Conservation (phyloP, 2,888 invertebrate genomes). For the Caenorhabditis parvicauda region DNA sequence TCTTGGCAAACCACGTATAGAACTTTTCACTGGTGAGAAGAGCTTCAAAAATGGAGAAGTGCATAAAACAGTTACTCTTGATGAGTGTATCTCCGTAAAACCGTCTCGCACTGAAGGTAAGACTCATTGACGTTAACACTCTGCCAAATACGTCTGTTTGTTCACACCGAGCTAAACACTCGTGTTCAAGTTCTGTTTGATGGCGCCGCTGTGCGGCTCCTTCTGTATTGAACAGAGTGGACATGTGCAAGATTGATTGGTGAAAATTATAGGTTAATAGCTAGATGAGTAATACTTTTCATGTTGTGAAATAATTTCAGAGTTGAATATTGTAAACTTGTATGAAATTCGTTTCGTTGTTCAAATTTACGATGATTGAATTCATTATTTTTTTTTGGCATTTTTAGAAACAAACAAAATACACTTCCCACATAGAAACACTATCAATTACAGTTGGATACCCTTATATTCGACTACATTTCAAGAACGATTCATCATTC, state of each 20-base stretch:
- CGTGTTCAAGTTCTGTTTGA: too few species aligned
- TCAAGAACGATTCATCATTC: conserved; percentile 16
- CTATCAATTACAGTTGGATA: conserved; percentile 7
- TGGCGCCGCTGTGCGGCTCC: too few species aligned
- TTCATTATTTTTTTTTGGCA: too few species aligned
- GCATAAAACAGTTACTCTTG: conserved; percentile 14
- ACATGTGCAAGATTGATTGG: too few species aligned
- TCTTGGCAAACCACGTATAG: conserved; percentile 23
- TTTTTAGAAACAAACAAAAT: not conserved
- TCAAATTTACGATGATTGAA: too few species aligned
- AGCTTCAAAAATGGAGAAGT: conserved; percentile 12
- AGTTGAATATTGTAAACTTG: not conserved
- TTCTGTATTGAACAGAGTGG: too few species aligned
- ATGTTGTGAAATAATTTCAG: too few species aligned
- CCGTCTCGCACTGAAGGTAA: conserved; percentile 16
- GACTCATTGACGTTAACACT: not conserved
- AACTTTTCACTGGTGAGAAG: conserved; percentile 15
- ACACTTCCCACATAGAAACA: too few species aligned
- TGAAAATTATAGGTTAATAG: too few species aligned
- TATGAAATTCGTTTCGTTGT: too few species aligned
- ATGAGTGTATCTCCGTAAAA: conserved; percentile 15
- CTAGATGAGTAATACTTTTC: too few species aligned
- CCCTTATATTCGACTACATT: conserved; percentile 11
- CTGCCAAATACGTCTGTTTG: not conserved
- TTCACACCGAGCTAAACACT: too few species aligned